Conservation (phyloP, 1,140 invertebrate species). For the Trichonephila clavipes region DNA sequence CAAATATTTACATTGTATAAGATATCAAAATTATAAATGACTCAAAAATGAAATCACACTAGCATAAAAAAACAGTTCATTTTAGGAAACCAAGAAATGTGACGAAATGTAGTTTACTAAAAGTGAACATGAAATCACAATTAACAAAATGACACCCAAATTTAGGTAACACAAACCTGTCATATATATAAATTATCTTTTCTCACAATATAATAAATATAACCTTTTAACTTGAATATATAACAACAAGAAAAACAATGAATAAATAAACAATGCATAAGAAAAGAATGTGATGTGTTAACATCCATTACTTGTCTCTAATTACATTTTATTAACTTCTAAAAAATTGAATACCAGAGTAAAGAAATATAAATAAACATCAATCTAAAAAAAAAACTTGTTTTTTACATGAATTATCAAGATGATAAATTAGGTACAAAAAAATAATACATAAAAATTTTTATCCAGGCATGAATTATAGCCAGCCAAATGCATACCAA, state of each 20-base stretch:
- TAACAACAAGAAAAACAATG: background rate
- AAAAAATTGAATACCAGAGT: background rate
- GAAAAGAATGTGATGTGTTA: background rate
- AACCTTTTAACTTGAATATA: background rate
- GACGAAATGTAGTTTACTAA: background rate
- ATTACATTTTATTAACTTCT: background rate
- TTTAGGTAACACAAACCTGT: background rate
- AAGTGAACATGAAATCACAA: background rate
- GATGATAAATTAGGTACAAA: too few species aligned
- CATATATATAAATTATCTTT: conserved; percentile 11
- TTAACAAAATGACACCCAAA: background rate
- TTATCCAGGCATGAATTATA: too few species aligned
- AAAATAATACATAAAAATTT: too few species aligned
- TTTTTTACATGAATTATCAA: too few species aligned
- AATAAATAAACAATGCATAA: background rate
- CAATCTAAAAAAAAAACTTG: too few species aligned
- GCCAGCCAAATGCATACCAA: too few species aligned
- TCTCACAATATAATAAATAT: background rate
- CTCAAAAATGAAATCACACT: background rate
- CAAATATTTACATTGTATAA: background rate
- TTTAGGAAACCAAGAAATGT: background rate
- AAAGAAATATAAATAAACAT: too few species aligned
- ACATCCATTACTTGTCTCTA: background rate
- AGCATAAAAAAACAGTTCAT: background rate
- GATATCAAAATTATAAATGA: background rate